These are phyloP conservation scores for Frankliniella intonsa DNA, from an alignment of 2,888 invertebrate species.

Conservation along the genomic window DNA sequence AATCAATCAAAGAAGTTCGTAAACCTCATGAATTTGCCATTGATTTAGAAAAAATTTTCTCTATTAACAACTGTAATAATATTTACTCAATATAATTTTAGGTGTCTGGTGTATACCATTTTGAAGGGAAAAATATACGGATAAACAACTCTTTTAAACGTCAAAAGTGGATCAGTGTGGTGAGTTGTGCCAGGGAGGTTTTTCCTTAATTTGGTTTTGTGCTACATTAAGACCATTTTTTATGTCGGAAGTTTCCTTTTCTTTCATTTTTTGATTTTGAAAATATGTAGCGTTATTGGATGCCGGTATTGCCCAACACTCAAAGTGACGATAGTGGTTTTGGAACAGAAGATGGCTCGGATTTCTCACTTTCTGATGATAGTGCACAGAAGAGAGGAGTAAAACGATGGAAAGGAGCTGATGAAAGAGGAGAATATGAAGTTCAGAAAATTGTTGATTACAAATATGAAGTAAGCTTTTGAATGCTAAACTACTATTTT, in stretches of 20 bases:
- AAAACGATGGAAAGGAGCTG: not conserved
- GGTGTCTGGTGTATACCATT: not conserved
- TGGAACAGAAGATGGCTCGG: not conserved
- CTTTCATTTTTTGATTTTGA: not conserved
- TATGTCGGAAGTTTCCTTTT: not conserved
- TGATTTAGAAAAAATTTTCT: not conserved
- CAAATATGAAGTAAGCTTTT: not conserved
- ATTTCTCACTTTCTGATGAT: not conserved
- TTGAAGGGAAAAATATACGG: not conserved
- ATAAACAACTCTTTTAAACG: not conserved
- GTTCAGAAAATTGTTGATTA: conserved; percentile 3
- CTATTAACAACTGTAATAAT: not conserved
- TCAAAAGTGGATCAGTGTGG: not conserved
- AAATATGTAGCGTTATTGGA: not conserved
- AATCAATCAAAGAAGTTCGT: not conserved
- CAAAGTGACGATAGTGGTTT: not conserved
- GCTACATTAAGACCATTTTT: no score
- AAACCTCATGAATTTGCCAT: not conserved
- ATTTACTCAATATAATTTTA: not conserved
- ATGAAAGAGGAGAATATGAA: not conserved
- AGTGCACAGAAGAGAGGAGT: not conserved
- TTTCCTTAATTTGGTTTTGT: not conserved
- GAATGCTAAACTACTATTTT: not conserved
- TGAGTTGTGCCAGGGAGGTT: not conserved
- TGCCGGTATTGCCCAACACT: not conserved